A percentile compares a stretch with the other conserved stretches of the same genome.
Conservation (phyloP, 2,888 invertebrate genomes). For the Tipula confusa region DNA sequence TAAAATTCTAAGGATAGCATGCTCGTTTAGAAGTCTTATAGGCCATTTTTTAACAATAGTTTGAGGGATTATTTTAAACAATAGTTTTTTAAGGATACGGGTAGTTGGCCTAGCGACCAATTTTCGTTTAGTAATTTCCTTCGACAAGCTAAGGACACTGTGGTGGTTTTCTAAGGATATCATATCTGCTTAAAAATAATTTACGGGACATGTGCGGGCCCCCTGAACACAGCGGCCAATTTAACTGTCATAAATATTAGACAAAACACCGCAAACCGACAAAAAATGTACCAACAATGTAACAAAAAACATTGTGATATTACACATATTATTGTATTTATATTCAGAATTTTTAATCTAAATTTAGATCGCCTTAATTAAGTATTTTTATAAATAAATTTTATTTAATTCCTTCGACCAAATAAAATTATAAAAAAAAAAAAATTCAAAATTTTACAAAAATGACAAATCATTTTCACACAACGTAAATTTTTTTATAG, state of each 20-base stretch:
- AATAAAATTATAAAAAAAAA: slow-evolving; percentile 12
- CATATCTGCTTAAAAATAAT: no score
- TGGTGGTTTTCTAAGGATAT: no score
- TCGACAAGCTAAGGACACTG: no score
- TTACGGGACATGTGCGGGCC: no score
- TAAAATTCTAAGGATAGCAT: no score
- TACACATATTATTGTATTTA: background rate
- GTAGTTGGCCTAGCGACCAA: no score
- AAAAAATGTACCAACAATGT: background rate
- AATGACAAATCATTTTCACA: background rate
- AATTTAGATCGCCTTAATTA: slow-evolving; percentile 25
- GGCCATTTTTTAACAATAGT: no score
- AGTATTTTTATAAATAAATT: slow-evolving; percentile 16
- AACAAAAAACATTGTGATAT: background rate
- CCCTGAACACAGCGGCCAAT: background rate
- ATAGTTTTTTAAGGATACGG: no score
- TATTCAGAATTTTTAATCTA: slow-evolving; percentile 15
- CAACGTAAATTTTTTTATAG: background rate
- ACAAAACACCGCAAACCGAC: background rate
- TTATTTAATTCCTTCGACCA: background rate
- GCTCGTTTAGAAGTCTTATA: no score
- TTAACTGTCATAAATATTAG: background rate
- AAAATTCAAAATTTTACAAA: background rate
- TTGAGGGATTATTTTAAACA: no score
- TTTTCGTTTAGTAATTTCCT: no score